Percentiles rank a stretch among this genome's conserved stretches.
phyloP scores from a whole-genome alignment of 2,888 invertebrate species.

The Tribolium freemani region DNA sequence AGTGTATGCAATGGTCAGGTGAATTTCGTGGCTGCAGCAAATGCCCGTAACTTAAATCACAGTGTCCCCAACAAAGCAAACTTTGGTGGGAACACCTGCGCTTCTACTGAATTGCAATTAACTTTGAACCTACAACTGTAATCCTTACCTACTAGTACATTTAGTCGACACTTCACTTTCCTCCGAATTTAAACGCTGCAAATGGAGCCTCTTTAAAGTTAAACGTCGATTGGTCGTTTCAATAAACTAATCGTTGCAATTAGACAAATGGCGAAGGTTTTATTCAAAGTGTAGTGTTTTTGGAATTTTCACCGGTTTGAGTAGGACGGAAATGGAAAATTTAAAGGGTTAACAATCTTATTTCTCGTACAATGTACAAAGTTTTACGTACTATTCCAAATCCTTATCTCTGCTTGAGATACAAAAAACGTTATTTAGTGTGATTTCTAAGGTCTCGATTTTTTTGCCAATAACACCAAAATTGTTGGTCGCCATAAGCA shows the following conservation, averaged over 20 bases:
- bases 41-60: constrained; percentile 30
- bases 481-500: no score
- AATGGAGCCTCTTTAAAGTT: constrained; percentile 16
- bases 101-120: constrained; percentile 38
- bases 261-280: constrained; percentile 14
- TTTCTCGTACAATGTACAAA: not conserved
- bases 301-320: not conserved
- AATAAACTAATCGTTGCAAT: constrained; percentile 10
- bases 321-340: constrained; percentile 10
- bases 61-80: constrained; percentile 39
- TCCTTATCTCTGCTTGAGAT: no score
- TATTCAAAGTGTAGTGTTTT: constrained; percentile 5
- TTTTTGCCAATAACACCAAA: no score
- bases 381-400: no score
- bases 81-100: constrained; percentile 40
- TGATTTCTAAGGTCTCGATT: no score
- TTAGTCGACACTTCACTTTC: constrained; percentile 16
- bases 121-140: constrained; percentile 31
- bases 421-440: no score
- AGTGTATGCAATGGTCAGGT: constrained; percentile 12
- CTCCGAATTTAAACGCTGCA: not conserved
- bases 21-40: constrained; percentile 14
- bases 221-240: constrained; percentile 8
- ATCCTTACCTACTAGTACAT: constrained; percentile 22
- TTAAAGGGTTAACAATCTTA: not conserved